Evolutionary conservation across 2,797 vertebrate genomes (phyloP), one percentile per base, ranked within the genome.

Genomic region (Vultur gryphus): DNA sequence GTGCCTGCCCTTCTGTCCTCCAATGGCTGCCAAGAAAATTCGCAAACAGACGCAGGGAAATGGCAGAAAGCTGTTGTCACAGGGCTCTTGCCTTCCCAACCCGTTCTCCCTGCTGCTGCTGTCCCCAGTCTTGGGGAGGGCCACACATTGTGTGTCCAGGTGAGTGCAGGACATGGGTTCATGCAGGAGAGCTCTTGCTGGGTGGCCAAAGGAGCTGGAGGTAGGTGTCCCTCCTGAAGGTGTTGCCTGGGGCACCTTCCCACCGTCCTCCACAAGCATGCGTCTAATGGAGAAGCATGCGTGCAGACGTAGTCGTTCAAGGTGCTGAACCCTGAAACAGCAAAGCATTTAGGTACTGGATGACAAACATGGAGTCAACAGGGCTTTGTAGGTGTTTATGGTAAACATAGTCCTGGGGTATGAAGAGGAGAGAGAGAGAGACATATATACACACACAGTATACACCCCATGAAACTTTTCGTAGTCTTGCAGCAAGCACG

Each of bases 231-330:
- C n/a, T n/a, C 31, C 67, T n/a, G 58, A 44, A 71, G n/a, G 28
- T n/a, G 1, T 3, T 87, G 54, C 20, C 26, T 54, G 57, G 64
- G 39, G 5, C 43, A 46, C 65, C 61, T 66, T 46, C 43, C 29
- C 57, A 23, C 16, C 25, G 35, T 18, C 26, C 20, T 49, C 25
- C 43, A 21, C 16, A 69, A 44, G 39, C 23, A 19, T 0, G 3
- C 1, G 0, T 49, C 37, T 69, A 31, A 43, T 10, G 25, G 16
- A 59, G 54, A 37, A 58, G 16, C 48, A 5, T 1, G 1, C 2
- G 1, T 48, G 54, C 52, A 70, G 46, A 10, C 1, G 0, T 4
- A 29, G 48, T 64, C 2, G 2, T 57, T 82, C 41, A 41, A 37
- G n/a, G 37, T 24, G 55, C 26, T 55, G 39, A 55, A 48, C 21